phyloP scores from a whole-genome alignment of 2,113 vertebrate species.

The Pangasianodon gigas region DNA sequence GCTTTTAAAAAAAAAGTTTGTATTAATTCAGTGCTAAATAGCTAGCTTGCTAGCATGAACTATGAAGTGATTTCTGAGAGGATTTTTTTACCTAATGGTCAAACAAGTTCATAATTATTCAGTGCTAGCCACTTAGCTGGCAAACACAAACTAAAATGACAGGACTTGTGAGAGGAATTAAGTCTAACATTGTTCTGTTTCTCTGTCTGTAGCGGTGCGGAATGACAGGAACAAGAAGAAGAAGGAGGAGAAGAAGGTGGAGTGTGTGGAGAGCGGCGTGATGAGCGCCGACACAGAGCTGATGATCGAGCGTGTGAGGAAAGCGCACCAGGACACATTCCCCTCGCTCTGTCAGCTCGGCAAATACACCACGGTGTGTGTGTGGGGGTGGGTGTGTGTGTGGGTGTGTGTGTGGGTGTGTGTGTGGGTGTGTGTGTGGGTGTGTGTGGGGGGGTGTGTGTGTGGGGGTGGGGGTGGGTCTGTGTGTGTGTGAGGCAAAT shows the following conservation, averaged over 20 bases:
- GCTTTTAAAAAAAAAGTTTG: background rate
- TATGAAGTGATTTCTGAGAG: background rate
- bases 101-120: background rate
- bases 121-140: background rate
- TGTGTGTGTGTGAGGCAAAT: background rate
- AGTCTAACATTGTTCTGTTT: background rate
- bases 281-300: slow-evolving; percentile 91
- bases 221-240: slow-evolving; percentile 99
- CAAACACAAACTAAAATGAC: background rate
- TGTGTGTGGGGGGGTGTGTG: slow-evolving; percentile 67
- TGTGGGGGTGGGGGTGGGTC: slow-evolving; percentile 68
- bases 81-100: background rate
- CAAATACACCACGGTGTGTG: slow-evolving; percentile 96
- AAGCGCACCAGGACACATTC: slow-evolving; percentile 97
- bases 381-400: slow-evolving; percentile 63
- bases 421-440: slow-evolving; percentile 17
- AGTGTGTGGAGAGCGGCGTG: slow-evolving; percentile 89
- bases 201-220: slow-evolving; percentile 81
- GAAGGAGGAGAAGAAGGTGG: slow-evolving; percentile 90
- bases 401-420: slow-evolving; percentile 68
- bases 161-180: background rate
- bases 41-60: background rate
- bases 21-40: background rate
- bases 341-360: slow-evolving; percentile 96
- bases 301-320: slow-evolving; percentile 95